Base-by-base conservation (phyloP, 64 coral and sea anemone species). In the Actinia tenebrosa region DNA sequence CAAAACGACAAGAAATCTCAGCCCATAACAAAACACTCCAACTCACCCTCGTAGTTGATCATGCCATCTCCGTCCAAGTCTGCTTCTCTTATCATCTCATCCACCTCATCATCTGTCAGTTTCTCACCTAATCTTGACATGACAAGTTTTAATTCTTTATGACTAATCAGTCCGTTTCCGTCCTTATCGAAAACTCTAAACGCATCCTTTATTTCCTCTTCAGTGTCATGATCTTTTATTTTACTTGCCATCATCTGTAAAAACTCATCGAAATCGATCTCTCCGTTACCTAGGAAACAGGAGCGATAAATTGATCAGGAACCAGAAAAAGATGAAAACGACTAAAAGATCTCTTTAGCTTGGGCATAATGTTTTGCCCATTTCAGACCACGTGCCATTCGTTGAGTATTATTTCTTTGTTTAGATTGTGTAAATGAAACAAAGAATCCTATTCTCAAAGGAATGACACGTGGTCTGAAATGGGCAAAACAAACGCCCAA, bases 181-280 rank as follows among this genome's bases (percentile, higher is more conserved):
- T 92, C 80, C 25, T 87, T 92, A 75, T 92, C 90, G 71, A 92
- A 92, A 30, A 92, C 66, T 13, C 80, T 82, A 84, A 92, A 92
- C 43, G 90, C 90, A 19, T 92, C 90, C 43, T 56, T 87, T 1
- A 92, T 92, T 87, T 92, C 90, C 22, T 92, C 90, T 84, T 92
- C 90, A 44, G 90, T 92, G 56, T 92, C 90, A 27, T 61, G 71
- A 9, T 87, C 77, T 45, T 82, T 92, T 23, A 92, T 92, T 83
- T 92, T 92, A 52, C 84, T 92, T 18, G 90, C 86, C 85, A 92
- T 87, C 90, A 92, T 92, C 60, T 92, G 90, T 22, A 92, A 85
- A 84, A 92, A 92, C 63, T 92, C 90, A 20, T 87, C 84, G 59
- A 92, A 92, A 15, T 92, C 90, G 27, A 92, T 92, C 80, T 92